Conservation (phyloP, 2,888 invertebrate genomes). For the Hyles lineata region DNA sequence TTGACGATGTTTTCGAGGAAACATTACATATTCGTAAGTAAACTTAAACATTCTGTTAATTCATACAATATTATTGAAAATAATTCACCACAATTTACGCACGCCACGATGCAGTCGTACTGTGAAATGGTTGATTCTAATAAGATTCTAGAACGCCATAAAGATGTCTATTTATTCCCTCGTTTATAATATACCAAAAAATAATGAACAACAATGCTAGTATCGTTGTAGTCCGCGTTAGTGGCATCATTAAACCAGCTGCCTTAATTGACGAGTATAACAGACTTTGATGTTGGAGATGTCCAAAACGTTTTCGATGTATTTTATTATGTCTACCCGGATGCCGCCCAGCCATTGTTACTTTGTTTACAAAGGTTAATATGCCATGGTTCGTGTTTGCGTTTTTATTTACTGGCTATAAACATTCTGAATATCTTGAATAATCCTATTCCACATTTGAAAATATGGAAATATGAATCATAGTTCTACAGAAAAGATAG, state of each 20-base stretch:
- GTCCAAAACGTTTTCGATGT: conserved; percentile 21
- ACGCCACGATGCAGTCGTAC: neutral
- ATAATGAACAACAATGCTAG: neutral
- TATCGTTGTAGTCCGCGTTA: conserved; percentile 1
- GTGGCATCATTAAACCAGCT: conserved; percentile 17
- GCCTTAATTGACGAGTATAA: conserved; percentile 16
- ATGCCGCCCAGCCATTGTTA: conserved; percentile 24
- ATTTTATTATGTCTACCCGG: conserved; percentile 25
- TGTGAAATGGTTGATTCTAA: neutral
- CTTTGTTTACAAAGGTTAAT: conserved; percentile 23
- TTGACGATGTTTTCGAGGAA: conserved; percentile 1
- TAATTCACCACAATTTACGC: conserved; percentile 5
- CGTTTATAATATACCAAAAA: neutral
- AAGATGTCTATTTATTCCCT: neutral
- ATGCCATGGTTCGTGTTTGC: conserved; percentile 10
- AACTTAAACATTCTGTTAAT: conserved; percentile 4
- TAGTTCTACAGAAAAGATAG: too few species aligned
- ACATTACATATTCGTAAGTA: neutral
- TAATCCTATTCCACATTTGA: neutral
- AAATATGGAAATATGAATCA: too few species aligned
- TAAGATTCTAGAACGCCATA: neutral
- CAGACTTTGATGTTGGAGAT: conserved; percentile 21
- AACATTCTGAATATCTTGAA: neutral
- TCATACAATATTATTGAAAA: neutral
- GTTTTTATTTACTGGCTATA: neutral